Base-by-base conservation (phyloP, 2,888 invertebrate genomes). In the Amblyteles armatorius region DNA sequence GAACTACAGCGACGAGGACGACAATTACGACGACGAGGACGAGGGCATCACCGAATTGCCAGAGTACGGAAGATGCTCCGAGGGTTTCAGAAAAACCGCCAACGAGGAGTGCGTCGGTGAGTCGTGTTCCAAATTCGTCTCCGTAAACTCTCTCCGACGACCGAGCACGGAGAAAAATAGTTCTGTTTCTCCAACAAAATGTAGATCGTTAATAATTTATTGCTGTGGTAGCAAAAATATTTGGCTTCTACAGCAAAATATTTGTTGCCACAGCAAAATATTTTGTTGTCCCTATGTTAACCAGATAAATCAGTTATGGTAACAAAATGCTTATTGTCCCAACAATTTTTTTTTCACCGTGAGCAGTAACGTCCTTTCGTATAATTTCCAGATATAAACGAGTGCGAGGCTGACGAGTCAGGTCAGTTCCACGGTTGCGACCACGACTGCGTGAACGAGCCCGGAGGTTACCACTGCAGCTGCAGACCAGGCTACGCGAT, bases 351-450 rank as follows among this genome's bases (percentile, higher is more conserved):
- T 26, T 26, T 26, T 26, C 26, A 1, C 26, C 26, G 26, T 26
- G 6, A 33, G 29, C 4, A 6, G 4, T 29, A 29, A 60, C 11
- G 16, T 11, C 13, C 16, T 19, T 50, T 13, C 44, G 13, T 44
- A 57, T 22, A 48, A 48, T 72, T 68, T 55, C 22, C 90, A 95
- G 96, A 95, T 90, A 93, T 95, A 80, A 94, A 96, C 91, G 95
- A 96, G 90, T 96, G 96, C 91, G 86, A 91, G 13, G 94, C 92
- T 73, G 90, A 94, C 7, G 94, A 94, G 85, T 91, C 91, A n/a
- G 90, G 90, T 3, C 95, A 95, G 68, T 94, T 94, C 87, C 94
- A 94, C 73, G 94, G 94, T 69, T 95, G 95, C 89, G 94, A 94
- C 26, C 95, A 95, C 86, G 92, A 92, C 50, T 95, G 95, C 87